Evolutionary conservation across 2,113 vertebrate genomes (phyloP).

Genomic region (Coregonus clupeaformis): DNA sequence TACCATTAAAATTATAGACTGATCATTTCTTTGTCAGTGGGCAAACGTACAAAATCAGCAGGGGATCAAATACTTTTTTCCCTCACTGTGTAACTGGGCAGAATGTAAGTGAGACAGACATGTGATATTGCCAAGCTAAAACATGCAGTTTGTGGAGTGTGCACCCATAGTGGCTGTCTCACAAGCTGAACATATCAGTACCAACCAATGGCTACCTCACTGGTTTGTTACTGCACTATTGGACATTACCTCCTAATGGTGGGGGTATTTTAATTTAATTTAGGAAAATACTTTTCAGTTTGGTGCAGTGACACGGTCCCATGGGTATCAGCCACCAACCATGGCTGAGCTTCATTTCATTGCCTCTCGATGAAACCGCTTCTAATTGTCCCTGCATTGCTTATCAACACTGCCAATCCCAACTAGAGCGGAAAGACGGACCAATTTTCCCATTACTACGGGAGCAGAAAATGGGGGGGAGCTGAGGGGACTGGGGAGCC

Average conservation of each 20-base stretch:
- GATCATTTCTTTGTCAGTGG: too few species aligned
- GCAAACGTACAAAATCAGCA: too few species aligned
- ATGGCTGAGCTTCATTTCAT: slow-evolving; percentile 56
- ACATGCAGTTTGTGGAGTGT: too few species aligned
- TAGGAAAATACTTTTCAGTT: background rate
- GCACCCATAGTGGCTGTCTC: too few species aligned
- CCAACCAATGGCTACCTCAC: too few species aligned
- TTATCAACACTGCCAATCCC: slow-evolving; percentile 71
- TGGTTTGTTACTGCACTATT: too few species aligned
- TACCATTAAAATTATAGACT: too few species aligned
- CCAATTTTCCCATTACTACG: slow-evolving; percentile 70
- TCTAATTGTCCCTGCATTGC: slow-evolving; percentile 72
- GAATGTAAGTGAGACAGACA: background rate
- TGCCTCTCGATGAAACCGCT: slow-evolving; percentile 57
- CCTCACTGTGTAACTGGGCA: too few species aligned
- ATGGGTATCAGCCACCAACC: slow-evolving; percentile 48
- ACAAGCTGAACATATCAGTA: background rate
- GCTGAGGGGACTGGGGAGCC: slow-evolving; percentile 53
- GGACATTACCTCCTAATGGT: background rate
- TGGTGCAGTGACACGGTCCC: slow-evolving; percentile 27
- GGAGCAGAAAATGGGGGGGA: slow-evolving; percentile 63
- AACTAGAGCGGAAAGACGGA: slow-evolving; percentile 74
- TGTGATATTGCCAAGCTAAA: background rate
- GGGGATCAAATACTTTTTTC: too few species aligned
- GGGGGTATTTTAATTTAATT: slow-evolving; percentile 20